Percentiles rank a stretch among this genome's conserved stretches.
These are phyloP conservation scores for Hirudinaria manillensis DNA, from an alignment of 2,888 invertebrate genomes.

Conservation along the genomic window DNA sequence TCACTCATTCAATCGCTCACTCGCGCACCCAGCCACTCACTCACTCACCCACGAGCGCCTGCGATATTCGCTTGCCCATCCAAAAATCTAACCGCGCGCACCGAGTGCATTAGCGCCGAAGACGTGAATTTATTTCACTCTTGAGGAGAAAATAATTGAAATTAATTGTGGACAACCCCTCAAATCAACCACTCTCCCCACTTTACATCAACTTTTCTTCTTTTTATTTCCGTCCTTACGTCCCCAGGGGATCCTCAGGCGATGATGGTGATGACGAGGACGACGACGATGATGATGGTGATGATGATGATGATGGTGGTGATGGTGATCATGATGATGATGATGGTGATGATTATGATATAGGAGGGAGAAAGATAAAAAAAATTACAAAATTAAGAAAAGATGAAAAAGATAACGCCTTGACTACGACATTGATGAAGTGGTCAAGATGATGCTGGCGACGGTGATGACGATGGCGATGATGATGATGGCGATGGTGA, in stretches of 20 bases:
- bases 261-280: too few species aligned
- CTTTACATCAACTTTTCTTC: too few species aligned
- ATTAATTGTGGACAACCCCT: too few species aligned
- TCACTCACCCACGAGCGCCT: slow-evolving; percentile 32
- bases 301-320: slow-evolving; percentile 14
- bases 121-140: too few species aligned
- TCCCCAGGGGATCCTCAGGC: too few species aligned
- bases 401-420: too few species aligned
- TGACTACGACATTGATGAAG: slow-evolving; percentile 2
- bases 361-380: too few species aligned
- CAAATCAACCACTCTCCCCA: too few species aligned
- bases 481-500: slow-evolving; percentile 10
- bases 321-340: slow-evolving; percentile 10
- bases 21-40: slow-evolving; percentile 32
- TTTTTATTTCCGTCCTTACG: too few species aligned
- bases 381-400: too few species aligned
- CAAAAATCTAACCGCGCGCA: slow-evolving; percentile 14
- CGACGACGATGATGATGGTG: background rate
- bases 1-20: slow-evolving; percentile 32
- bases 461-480: slow-evolving; percentile 3
- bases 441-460: background rate
- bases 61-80: slow-evolving; percentile 32
- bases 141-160: too few species aligned
- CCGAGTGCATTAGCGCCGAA: too few species aligned
- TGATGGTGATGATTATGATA: background rate